phyloP scores from a whole-genome alignment of 1,140 invertebrate genomes.

The Cherax destructor region DNA sequence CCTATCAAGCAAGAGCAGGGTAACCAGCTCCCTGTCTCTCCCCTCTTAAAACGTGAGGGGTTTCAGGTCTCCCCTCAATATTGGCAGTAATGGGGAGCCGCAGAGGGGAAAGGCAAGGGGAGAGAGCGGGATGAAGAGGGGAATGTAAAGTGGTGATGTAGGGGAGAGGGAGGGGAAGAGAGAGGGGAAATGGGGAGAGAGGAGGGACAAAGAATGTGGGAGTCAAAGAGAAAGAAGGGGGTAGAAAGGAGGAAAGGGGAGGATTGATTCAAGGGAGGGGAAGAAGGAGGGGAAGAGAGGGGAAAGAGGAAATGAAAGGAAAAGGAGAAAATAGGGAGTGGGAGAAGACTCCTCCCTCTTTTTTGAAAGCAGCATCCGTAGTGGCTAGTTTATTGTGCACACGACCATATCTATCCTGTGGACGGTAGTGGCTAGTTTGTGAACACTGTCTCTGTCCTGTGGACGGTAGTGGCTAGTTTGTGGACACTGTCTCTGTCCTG shows the following conservation, averaged over 20 bases:
- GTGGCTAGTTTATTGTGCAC: too few relatives aligned
- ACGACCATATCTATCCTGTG: too few relatives aligned
- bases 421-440: too few relatives aligned
- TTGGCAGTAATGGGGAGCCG: conserved; percentile 31
- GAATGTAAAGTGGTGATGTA: background rate
- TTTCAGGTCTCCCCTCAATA: conserved; percentile 13
- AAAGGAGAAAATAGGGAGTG: too few relatives aligned
- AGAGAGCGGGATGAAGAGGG: conserved; percentile 12
- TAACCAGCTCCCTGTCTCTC: background rate
- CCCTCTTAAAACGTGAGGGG: conserved; percentile 23
- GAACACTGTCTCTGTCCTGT: too few relatives aligned
- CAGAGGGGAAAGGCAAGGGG: conserved; percentile 13
- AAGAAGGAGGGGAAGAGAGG: background rate
- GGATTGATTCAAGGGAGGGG: background rate
- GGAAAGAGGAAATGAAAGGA: too few relatives aligned
- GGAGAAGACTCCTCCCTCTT: too few relatives aligned
- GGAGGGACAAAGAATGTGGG: background rate
- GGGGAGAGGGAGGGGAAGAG: background rate
- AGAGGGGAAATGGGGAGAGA: too few relatives aligned
- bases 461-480: too few relatives aligned
- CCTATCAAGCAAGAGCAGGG: background rate
- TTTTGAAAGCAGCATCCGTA: too few relatives aligned
- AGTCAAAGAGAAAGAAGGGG: too few relatives aligned
- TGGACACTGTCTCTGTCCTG: too few relatives aligned
- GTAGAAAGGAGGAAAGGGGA: background rate